Evolutionary conservation across 2,113 vertebrate species (phyloP), one percentile per base, ranked within the genome.

Genomic region (Myrmecophaga tridactyla): DNA sequence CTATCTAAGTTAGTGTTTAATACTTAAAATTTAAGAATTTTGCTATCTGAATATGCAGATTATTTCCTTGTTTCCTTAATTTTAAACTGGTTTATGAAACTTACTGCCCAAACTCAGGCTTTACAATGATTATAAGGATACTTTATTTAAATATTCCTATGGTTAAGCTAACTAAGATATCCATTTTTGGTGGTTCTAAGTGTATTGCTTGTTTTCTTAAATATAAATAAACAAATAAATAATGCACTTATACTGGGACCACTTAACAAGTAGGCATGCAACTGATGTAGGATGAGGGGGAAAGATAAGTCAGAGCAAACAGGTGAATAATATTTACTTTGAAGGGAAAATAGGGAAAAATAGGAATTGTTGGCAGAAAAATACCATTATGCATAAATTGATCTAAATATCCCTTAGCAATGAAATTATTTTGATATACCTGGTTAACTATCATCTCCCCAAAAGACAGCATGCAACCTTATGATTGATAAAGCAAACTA

Each of bases 251-350:
- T 72, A 36, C 7, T 29, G 53, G 17, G 12, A 10, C 1, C 41
- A 77, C n/a, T 21, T 73, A 69, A 70, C n/a, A 41, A 78, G 39
- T 15, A 80, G 21, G 13, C 0, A 58, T 76, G 72, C 11, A 67
- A n/a, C 0, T 48, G 70, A 34, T 0, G 48, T 31, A 7, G 0
- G 43, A 34, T 48, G 3, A 48, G 8, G 34, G 4, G 43, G 21
- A 69, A 73, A 67, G 21, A 23, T 72, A 9, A 31, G 41, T 48
- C 13, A 20, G 60, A 90, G 70, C 4, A 39, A 60, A 29, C 31
- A 80, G 7, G 7, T 62, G 48, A 84, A 88, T 77, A 93, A 86
- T 72, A 65, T 0, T 77, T 29, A 58, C 77, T 97, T 85, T 58
- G 39, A 92, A 20, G n/a, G 43, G 12, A 90, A 85, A 29, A 60